Percentiles rank a stretch among this genome's conserved stretches.
Evolutionary conservation across 2,797 vertebrate genomes (phyloP).

Genomic region (Pitangus sulphuratus): DNA sequence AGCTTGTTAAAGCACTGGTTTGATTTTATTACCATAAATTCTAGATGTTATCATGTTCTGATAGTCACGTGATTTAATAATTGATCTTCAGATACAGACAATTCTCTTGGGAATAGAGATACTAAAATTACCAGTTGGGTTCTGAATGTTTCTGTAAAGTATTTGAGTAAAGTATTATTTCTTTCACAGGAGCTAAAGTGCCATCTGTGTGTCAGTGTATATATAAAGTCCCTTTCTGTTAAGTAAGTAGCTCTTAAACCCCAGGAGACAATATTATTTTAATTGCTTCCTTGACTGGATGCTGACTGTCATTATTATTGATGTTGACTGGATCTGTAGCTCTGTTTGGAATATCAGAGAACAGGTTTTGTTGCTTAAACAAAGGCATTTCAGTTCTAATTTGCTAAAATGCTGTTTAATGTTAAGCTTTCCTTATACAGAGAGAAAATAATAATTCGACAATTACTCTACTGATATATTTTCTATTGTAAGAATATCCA

Average conservation of each 20-base stretch:
- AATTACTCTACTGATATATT: not conserved
- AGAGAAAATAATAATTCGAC: not conserved
- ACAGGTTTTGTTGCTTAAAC: conserved; percentile 47
- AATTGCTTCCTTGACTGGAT: conserved; percentile 56
- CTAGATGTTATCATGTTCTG: not conserved
- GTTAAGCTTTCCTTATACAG: not conserved
- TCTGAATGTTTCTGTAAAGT: conserved; percentile 50
- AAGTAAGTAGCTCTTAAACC: conserved; percentile 44
- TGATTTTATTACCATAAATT: not conserved
- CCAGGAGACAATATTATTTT: conserved; percentile 44
- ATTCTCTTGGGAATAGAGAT: not conserved
- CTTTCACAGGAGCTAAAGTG: conserved; percentile 38
- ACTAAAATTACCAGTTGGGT: not conserved
- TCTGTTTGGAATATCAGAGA: conserved; percentile 25
- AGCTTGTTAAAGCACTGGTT: not conserved
- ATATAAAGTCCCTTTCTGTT: conserved; percentile 36
- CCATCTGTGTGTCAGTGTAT: conserved; percentile 31
- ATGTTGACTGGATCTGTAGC: conserved; percentile 30
- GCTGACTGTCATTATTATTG: conserved; percentile 64
- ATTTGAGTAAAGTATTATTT: conserved; percentile 18
- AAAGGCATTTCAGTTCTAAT: conserved; percentile 63
- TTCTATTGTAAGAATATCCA: not conserved
- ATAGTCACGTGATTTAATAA: not conserved
- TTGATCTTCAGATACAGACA: conserved; percentile 15
- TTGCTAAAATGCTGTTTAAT: conserved; percentile 45